A percentile compares a stretch with the other conserved stretches of the same genome.
These are phyloP conservation scores for Nothobranchius furzeri DNA, from an alignment of 2,113 vertebrate genomes.

Conservation along the genomic window DNA sequence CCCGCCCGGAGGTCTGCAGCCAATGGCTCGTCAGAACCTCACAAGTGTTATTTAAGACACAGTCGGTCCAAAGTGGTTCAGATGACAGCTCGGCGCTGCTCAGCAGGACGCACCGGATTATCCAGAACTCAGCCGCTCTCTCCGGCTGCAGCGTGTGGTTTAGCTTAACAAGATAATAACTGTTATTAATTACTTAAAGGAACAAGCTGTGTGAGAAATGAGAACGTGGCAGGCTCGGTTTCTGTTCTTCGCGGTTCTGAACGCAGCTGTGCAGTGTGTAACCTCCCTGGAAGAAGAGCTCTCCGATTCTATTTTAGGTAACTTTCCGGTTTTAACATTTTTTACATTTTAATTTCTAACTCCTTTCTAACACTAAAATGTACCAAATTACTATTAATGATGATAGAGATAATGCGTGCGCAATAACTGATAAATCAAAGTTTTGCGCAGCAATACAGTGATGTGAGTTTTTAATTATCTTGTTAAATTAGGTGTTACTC, in stretches of 20 bases:
- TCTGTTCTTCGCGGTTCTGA: constrained; percentile 64
- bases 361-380: background rate
- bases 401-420: too few relatives aligned
- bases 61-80: constrained; percentile 61
- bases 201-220: constrained; percentile 61
- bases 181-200: too few relatives aligned
- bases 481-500: background rate
- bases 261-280: constrained; percentile 56
- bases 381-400: background rate
- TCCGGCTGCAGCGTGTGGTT: too few relatives aligned
- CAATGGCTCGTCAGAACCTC: constrained; percentile 59
- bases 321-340: constrained; percentile 44
- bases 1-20: constrained; percentile 63
- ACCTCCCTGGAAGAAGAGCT: constrained; percentile 70
- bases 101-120: constrained; percentile 27
- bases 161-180: too few relatives aligned
- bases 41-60: constrained; percentile 76
- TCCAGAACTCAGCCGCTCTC: background rate
- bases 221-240: constrained; percentile 48
- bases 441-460: background rate
- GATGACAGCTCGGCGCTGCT: constrained; percentile 55
- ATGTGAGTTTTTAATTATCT: background rate
- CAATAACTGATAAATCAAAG: too few relatives aligned
- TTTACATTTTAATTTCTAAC: background rate
- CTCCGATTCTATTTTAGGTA: constrained; percentile 69